Conservation (phyloP, 2,113 vertebrate genomes). For the Mus spicilegus region DNA sequence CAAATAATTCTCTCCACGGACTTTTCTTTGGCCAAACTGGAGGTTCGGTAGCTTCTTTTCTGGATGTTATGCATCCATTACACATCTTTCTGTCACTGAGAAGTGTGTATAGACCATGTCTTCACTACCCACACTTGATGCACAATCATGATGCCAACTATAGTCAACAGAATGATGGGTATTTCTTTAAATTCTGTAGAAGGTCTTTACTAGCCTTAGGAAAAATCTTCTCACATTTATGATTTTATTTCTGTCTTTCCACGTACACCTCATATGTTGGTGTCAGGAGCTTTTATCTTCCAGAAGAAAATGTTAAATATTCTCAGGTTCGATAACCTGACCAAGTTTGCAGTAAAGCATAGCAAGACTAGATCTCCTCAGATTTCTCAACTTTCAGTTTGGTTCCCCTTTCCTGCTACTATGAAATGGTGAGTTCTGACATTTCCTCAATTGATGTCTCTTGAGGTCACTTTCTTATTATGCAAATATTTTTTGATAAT, state of each 20-base stretch:
- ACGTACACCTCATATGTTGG: background rate
- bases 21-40: too few species aligned
- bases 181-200: background rate
- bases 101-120: background rate
- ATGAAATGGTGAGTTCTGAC: background rate
- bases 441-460: background rate
- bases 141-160: background rate
- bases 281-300: background rate
- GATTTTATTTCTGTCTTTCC: background rate
- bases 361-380: background rate
- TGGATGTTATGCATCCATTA: too few species aligned
- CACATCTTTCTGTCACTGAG: background rate
- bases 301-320: background rate
- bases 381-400: background rate
- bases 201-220: background rate
- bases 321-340: too few species aligned
- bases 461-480: background rate
- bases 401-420: too few species aligned
- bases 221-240: background rate
- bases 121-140: background rate
- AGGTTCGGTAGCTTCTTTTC: background rate
- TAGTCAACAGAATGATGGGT: background rate
- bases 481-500: background rate
- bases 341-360: background rate
- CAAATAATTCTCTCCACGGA: background rate